phyloP scores from a whole-genome alignment of 2,113 vertebrate species.

The Arothron firmamentum region DNA sequence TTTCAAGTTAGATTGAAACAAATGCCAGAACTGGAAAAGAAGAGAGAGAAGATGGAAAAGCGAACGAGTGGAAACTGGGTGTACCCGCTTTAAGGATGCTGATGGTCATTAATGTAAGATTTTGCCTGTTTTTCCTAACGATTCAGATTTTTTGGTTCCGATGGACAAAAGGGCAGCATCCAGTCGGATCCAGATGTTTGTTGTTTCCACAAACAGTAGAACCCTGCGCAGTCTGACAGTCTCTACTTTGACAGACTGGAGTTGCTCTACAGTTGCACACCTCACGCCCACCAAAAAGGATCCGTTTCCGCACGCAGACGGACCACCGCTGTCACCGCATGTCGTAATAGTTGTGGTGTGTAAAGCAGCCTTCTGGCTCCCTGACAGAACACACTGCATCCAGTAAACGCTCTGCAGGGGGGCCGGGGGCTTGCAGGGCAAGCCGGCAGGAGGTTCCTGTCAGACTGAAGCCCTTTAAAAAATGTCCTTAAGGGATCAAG shows the following conservation, averaged over 20 bases:
- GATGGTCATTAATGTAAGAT: neutral
- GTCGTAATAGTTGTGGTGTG: slow-evolving; percentile 18
- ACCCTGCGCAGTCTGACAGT: no score
- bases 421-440: slow-evolving; percentile 12
- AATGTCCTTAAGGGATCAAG: slow-evolving; percentile 16
- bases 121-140: neutral
- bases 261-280: no score
- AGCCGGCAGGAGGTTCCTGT: slow-evolving; percentile 50
- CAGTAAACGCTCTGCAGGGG: slow-evolving; percentile 39
- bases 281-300: no score
- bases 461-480: slow-evolving; percentile 13
- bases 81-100: neutral
- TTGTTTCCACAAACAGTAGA: no score
- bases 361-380: slow-evolving; percentile 48
- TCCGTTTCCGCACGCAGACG: neutral
- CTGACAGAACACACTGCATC: slow-evolving; percentile 44
- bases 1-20: slow-evolving; percentile 1
- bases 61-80: neutral
- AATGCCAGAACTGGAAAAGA: neutral
- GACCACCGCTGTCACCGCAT: neutral
- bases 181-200: no score
- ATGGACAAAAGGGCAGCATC: no score
- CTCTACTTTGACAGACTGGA: no score
- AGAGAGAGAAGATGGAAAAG: neutral
- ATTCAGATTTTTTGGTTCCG: neutral